phyloP scores from a whole-genome alignment of 2,888 invertebrate species.

The Pantelozetes paolii region DNA sequence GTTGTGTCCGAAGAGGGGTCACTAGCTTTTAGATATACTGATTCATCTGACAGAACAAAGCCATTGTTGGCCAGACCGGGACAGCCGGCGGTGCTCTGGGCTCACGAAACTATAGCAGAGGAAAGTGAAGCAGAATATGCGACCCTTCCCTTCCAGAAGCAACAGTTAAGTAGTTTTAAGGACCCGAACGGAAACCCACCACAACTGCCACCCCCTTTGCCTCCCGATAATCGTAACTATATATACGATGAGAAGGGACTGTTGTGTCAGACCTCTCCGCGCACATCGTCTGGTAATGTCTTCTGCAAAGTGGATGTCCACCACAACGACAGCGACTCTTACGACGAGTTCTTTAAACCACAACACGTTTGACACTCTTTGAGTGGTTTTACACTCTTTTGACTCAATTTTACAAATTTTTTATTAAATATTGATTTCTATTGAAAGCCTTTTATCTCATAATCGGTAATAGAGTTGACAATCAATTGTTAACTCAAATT shows the following conservation, averaged over 20 bases:
- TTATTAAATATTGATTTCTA: too few species aligned
- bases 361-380: slow-evolving; percentile 16
- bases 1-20: slow-evolving; percentile 42
- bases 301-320: slow-evolving; percentile 44
- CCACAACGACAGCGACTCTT: slow-evolving; percentile 39
- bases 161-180: slow-evolving; percentile 8
- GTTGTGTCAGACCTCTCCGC: background rate
- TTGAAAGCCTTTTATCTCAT: background rate
- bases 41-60: slow-evolving; percentile 38
- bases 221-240: background rate
- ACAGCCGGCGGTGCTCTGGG: slow-evolving; percentile 40
- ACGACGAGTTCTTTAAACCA: slow-evolving; percentile 39
- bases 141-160: slow-evolving; percentile 45
- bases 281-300: slow-evolving; percentile 19
- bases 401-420: too few species aligned
- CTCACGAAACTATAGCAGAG: slow-evolving; percentile 42
- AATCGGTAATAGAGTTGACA: background rate
- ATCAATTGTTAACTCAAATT: too few species aligned
- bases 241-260: slow-evolving; percentile 25
- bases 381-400: background rate
- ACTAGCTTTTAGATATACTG: slow-evolving; percentile 41
- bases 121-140: slow-evolving; percentile 46
- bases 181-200: slow-evolving; percentile 29
- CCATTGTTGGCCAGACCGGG: slow-evolving; percentile 42
- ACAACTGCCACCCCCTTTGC: slow-evolving; percentile 37